Percentiles rank a stretch among this genome's conserved stretches.
Conservation (phyloP, 2,113 vertebrate species). For the Bufo bufo region DNA sequence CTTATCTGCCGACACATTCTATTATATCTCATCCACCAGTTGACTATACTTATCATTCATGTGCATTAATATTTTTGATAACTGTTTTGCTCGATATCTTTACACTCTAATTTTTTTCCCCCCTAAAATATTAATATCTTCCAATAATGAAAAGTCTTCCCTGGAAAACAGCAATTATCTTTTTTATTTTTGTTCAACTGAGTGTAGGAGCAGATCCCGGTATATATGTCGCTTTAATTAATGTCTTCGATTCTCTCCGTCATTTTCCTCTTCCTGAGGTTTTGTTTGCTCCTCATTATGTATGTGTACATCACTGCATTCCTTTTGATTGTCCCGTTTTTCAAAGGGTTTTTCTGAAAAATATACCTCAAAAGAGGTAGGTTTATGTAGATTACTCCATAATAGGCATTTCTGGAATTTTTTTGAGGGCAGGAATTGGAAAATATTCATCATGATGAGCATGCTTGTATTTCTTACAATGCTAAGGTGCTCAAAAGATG, state of each 20-base stretch:
- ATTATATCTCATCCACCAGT: background rate
- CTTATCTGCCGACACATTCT: no score
- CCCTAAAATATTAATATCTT: slow-evolving; percentile 37
- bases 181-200: slow-evolving; percentile 48
- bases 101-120: slow-evolving; percentile 11
- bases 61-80: slow-evolving; percentile 54
- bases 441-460: no score
- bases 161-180: slow-evolving; percentile 51
- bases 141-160: slow-evolving; percentile 36
- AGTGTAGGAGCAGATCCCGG: slow-evolving; percentile 28
- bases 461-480: no score
- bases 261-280: background rate
- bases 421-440: background rate
- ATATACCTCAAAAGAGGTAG: background rate
- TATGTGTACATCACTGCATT: background rate
- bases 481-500: no score
- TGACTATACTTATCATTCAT: slow-evolving; percentile 28
- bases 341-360: background rate
- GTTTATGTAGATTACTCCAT: background rate
- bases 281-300: background rate
- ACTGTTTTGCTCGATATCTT: slow-evolving; percentile 55
- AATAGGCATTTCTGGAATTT: background rate
- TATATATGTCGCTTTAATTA: slow-evolving; percentile 46
- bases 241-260: slow-evolving; percentile 6
- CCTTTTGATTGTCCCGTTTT: background rate